These are phyloP conservation scores for Peucedramus taeniatus DNA, from an alignment of 2,113 vertebrate genomes.

Conservation along the genomic window DNA sequence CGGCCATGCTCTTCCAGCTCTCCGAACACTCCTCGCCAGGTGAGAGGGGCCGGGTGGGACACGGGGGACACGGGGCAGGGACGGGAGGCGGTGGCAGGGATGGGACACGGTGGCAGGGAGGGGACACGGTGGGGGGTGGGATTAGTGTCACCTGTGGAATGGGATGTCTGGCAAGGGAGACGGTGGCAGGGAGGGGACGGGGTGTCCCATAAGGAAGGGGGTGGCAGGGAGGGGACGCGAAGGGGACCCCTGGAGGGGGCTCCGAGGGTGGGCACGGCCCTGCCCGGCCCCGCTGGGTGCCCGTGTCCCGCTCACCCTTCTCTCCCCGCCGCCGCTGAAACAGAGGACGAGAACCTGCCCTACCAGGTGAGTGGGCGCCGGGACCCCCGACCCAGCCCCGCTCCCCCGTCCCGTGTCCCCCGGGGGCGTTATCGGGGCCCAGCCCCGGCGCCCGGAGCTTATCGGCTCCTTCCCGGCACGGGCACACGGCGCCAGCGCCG, in stretches of 20 bases:
- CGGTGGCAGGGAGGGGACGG: accelerated
- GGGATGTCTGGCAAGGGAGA: background rate
- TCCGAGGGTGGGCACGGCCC: background rate
- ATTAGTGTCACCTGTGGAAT: background rate
- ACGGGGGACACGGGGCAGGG: background rate
- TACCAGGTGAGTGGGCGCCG: constrained; percentile 67
- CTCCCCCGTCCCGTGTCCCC: accelerated
- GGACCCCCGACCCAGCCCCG: background rate
- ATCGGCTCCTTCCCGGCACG: background rate
- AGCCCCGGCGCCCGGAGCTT: background rate
- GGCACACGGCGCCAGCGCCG: background rate
- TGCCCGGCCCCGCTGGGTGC: background rate
- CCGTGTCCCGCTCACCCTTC: background rate
- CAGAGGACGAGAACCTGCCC: constrained; percentile 75
- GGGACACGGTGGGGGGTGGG: accelerated
- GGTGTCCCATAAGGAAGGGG: background rate
- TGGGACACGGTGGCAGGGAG: accelerated
- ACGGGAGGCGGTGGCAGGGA: background rate
- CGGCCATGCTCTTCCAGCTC: constrained; percentile 45
- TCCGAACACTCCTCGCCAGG: constrained; percentile 33
- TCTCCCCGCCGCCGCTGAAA: background rate
- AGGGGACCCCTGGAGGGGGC: background rate
- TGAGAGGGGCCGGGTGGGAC: background rate
- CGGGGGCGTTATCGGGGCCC: background rate
- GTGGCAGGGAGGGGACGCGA: accelerated